Conservation (phyloP, 2,113 vertebrate species). For the Vulpes lagopus region DNA sequence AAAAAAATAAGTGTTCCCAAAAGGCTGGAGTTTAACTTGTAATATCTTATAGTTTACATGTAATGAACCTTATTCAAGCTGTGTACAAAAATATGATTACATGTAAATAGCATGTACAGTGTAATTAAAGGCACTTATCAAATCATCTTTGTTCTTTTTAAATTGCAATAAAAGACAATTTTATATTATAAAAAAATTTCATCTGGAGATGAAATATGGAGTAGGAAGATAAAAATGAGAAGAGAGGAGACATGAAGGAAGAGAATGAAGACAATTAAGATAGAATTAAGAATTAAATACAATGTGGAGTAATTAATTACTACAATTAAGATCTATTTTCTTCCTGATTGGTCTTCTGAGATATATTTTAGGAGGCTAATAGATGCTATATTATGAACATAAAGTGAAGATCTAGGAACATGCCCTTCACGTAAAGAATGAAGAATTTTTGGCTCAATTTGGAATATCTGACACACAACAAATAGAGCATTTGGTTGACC, state of each 20-base stretch:
- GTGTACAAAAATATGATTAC: slow-evolving; percentile 72
- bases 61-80: slow-evolving; percentile 68
- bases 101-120: slow-evolving; percentile 75
- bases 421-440: background rate
- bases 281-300: background rate
- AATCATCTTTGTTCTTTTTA: slow-evolving; percentile 78
- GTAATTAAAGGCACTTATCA: slow-evolving; percentile 79
- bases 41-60: slow-evolving; percentile 70
- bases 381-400: background rate
- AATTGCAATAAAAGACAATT: slow-evolving; percentile 82
- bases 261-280: background rate
- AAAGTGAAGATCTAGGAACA: background rate
- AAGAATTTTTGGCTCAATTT: background rate
- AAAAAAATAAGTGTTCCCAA: background rate
- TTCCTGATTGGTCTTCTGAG: background rate
- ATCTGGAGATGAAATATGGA: background rate
- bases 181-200: slow-evolving; percentile 69
- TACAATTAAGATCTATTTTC: background rate
- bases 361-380: background rate
- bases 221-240: background rate
- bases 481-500: background rate
- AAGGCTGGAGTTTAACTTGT: slow-evolving; percentile 63
- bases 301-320: background rate
- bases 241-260: background rate
- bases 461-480: background rate